These are phyloP conservation scores for Pardosa pseudoannulata DNA, from an alignment of 2,888 invertebrate genomes.

Conservation along the genomic window DNA sequence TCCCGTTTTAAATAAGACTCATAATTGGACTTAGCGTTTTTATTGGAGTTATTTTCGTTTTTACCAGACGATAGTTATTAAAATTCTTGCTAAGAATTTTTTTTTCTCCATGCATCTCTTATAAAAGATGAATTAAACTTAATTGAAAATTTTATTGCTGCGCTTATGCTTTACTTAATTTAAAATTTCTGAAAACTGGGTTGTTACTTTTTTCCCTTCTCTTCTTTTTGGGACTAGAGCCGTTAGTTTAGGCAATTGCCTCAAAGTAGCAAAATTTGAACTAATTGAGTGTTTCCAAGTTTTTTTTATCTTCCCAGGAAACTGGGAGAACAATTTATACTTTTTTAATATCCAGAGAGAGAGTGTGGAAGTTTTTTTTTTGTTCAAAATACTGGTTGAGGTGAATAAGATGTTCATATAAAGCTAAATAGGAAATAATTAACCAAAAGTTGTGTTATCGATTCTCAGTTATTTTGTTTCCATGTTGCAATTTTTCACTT, in stretches of 20 bases:
- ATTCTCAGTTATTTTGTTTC: too few relatives aligned
- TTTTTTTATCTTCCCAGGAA: too few relatives aligned
- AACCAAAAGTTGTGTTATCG: too few relatives aligned
- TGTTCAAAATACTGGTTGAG: too few relatives aligned
- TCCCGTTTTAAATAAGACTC: neutral
- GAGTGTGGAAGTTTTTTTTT: too few relatives aligned
- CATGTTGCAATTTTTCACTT: too few relatives aligned
- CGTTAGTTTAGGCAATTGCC: neutral
- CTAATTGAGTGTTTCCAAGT: neutral
- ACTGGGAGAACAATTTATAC: too few relatives aligned
- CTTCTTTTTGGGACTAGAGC: too few relatives aligned
- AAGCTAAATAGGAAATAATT: too few relatives aligned
- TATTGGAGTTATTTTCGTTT: neutral
- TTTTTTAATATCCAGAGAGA: too few relatives aligned
- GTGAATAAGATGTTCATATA: too few relatives aligned
- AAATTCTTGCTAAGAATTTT: neutral
- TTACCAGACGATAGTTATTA: neutral
- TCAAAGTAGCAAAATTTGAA: too few relatives aligned
- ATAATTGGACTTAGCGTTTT: slow-evolving; percentile 9
- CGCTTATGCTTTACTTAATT: neutral
- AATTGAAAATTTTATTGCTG: slow-evolving; percentile 14
- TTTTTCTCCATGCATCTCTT: neutral
- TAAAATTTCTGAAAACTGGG: neutral
- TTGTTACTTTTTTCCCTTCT: neutral
- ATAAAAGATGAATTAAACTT: slow-evolving; percentile 1